Conservation (phyloP, 2,797 vertebrate species). For the Decapterus maruadsi region DNA sequence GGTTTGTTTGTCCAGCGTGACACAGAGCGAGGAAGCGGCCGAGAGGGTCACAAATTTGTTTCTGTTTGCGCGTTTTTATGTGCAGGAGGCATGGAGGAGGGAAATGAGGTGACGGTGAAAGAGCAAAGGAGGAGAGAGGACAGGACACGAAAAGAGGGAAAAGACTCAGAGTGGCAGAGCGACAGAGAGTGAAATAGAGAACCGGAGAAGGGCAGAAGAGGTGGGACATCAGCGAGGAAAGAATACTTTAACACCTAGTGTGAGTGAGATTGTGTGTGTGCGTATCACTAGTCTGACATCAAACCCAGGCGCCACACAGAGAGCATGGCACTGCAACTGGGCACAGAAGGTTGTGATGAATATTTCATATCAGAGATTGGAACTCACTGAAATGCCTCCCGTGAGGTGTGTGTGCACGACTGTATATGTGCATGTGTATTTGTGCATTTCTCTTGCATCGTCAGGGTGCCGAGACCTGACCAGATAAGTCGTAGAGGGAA, state of each 20-base stretch:
- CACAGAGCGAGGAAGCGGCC: neutral
- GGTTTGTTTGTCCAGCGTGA: conserved; percentile 3
- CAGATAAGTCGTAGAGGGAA: conserved; percentile 4
- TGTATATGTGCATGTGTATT: conserved; percentile 18
- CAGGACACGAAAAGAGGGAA: neutral
- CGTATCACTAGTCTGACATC: conserved; percentile 34
- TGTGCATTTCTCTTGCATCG: conserved; percentile 10
- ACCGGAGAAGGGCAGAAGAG: conserved; percentile 40
- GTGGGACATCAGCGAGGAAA: conserved; percentile 43
- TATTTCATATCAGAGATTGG: conserved; percentile 46
- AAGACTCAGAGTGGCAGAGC: conserved; percentile 15
- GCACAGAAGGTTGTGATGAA: conserved; percentile 48
- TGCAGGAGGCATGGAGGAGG: neutral
- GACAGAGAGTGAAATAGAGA: conserved; percentile 41
- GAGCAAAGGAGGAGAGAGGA: neutral
- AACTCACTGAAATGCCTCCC: conserved; percentile 39
- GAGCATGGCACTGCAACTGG: conserved; percentile 46
- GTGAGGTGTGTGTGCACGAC: conserved; percentile 20
- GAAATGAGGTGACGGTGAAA: neutral
- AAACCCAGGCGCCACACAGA: conserved; percentile 46
- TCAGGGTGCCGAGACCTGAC: neutral
- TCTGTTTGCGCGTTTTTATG: neutral
- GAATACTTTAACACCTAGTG: conserved; percentile 64
- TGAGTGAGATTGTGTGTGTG: conserved; percentile 40
- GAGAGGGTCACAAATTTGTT: neutral